Conservation (phyloP, 2,113 vertebrate species). For the Xenus cinereus region DNA sequence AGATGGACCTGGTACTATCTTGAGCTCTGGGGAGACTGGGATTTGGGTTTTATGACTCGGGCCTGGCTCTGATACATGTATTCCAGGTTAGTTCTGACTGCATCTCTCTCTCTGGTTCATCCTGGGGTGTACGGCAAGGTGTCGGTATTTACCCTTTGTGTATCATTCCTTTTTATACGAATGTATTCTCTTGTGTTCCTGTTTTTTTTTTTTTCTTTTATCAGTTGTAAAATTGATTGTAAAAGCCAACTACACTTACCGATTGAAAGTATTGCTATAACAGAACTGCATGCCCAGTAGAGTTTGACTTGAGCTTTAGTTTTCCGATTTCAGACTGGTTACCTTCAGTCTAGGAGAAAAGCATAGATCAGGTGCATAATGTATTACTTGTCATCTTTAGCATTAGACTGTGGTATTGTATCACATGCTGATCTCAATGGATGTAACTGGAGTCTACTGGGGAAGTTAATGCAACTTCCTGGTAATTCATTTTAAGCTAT, state of each 20-base stretch:
- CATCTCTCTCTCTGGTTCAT: neutral
- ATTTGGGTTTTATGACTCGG: neutral
- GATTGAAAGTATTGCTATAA: constrained; percentile 60
- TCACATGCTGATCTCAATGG: constrained; percentile 24
- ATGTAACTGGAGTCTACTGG: constrained; percentile 46
- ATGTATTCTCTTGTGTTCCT: constrained; percentile 59
- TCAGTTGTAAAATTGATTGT: constrained; percentile 59
- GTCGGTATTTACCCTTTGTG: constrained; percentile 29
- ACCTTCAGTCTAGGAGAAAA: constrained; percentile 22
- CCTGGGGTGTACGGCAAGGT: neutral
- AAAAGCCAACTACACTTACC: constrained; percentile 55
- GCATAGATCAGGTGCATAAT: constrained; percentile 28
- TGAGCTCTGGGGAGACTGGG: neutral
- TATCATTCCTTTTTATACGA: constrained; percentile 63
- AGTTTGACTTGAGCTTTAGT: constrained; percentile 42
- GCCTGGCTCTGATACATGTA: accelerated
- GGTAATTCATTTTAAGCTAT: constrained; percentile 53
- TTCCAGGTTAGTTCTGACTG: neutral
- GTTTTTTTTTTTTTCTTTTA: constrained; percentile 1
- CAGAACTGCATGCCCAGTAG: constrained; percentile 60
- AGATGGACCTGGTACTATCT: neutral
- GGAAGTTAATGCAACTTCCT: neutral
- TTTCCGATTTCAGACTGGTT: neutral
- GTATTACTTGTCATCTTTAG: constrained; percentile 56
- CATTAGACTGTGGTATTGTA: constrained; percentile 37